These are phyloP conservation scores for Ceraclea dissimilis DNA, from an alignment of 2,888 invertebrate species.

Conservation along the genomic window DNA sequence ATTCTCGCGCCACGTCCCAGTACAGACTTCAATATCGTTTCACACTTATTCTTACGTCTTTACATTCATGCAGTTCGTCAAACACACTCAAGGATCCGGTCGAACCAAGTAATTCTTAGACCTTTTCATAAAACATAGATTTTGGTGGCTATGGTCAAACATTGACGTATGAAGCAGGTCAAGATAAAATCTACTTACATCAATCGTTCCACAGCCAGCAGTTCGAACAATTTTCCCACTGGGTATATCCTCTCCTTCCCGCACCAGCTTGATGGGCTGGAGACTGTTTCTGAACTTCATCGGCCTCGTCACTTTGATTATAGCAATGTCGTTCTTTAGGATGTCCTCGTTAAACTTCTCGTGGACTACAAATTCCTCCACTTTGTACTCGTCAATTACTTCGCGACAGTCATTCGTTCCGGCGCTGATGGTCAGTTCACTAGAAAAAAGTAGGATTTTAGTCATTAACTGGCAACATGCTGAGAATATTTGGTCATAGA, in stretches of 20 bases:
- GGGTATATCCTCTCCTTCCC: background rate
- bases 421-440: background rate
- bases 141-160: too few species aligned
- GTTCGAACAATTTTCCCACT: background rate
- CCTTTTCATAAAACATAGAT: too few species aligned
- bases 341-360: background rate
- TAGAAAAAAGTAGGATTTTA: background rate
- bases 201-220: background rate
- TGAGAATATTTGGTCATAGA: too few species aligned
- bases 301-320: background rate
- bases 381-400: background rate
- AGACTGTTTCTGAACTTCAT: background rate
- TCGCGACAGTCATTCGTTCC: background rate
- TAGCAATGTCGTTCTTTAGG: background rate
- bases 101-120: too few species aligned
- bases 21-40: too few species aligned
- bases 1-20: too few species aligned
- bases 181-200: background rate
- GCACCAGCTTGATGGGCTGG: background rate
- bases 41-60: too few species aligned
- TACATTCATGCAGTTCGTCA: too few species aligned
- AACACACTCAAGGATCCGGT: too few species aligned
- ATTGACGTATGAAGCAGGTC: too few species aligned
- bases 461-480: too few species aligned
- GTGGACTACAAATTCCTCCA: background rate